Evolutionary conservation across 2,888 invertebrate species (phyloP).

Genomic region (Phyllotreta striolata): DNA sequence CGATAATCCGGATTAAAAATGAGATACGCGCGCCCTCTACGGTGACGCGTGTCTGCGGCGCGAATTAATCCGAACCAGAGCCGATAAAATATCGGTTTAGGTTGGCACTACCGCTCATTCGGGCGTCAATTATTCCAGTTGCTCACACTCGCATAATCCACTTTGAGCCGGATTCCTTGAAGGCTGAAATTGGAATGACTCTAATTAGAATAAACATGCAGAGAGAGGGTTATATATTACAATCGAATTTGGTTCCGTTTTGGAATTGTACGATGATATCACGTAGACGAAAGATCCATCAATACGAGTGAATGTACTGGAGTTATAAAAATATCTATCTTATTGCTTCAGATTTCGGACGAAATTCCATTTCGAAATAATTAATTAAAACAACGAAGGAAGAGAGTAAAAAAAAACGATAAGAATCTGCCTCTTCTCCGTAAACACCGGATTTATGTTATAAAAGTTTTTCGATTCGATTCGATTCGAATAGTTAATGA

Average conservation of each 20-base stretch:
- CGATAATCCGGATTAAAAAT: constrained; percentile 62
- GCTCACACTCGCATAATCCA: too few relatives aligned
- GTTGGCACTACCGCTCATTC: constrained; percentile 7
- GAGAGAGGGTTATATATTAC: too few relatives aligned
- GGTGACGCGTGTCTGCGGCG: constrained; percentile 40
- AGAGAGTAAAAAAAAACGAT: constrained; percentile 34
- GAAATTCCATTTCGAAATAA: constrained; percentile 7
- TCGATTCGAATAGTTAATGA: constrained; percentile 55
- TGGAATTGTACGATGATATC: too few relatives aligned
- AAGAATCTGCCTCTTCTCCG: constrained; percentile 38
- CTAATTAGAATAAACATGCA: too few relatives aligned
- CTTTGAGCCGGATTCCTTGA: too few relatives aligned
- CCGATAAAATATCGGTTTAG: constrained; percentile 40
- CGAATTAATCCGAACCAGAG: constrained; percentile 42
- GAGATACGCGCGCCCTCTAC: constrained; percentile 55
- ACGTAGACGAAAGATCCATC: too few relatives aligned
- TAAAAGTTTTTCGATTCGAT: constrained; percentile 54
- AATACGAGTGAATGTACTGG: too few relatives aligned
- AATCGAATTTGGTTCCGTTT: too few relatives aligned
- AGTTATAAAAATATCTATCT: too few relatives aligned
- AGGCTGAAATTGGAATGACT: too few relatives aligned
- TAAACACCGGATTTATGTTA: constrained; percentile 52
- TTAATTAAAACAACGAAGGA: constrained; percentile 25
- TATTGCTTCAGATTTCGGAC: too few relatives aligned
- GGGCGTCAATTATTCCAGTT: constrained; percentile 23